A percentile compares a stretch with the other conserved stretches of the same genome.
These are phyloP conservation scores for Neostethus bicornis DNA, from an alignment of 2,797 vertebrate species.

Conservation along the genomic window DNA sequence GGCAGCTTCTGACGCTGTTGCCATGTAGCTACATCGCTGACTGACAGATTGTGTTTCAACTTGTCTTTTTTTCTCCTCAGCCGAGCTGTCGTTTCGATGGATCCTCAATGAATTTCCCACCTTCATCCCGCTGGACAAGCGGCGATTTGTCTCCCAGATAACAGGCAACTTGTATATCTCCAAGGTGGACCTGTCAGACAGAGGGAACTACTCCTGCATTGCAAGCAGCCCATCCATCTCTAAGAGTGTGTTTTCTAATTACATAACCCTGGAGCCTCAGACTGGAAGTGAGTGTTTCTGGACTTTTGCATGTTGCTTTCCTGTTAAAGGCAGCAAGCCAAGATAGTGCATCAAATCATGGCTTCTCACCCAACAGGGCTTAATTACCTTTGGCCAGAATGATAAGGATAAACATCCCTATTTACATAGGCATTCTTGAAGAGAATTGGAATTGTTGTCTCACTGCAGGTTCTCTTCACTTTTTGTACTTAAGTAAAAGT, in stretches of 20 bases:
- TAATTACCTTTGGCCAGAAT: conserved; percentile 2
- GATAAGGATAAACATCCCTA: not conserved
- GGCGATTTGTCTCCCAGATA: conserved; percentile 92
- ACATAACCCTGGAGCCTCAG: conserved; percentile 91
- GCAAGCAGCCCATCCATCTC: conserved; percentile 92
- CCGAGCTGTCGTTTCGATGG: conserved; percentile 94
- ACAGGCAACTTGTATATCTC: conserved; percentile 98
- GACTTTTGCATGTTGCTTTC: conserved; percentile 9
- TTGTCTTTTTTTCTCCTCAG: conserved; percentile 70
- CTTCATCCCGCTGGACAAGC: conserved; percentile 90
- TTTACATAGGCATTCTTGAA: too few species aligned
- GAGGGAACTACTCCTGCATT: conserved; percentile 97
- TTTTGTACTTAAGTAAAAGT: too few species aligned
- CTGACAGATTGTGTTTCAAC: conserved; percentile 45
- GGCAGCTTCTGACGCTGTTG: conserved; percentile 15
- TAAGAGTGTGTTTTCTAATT: conserved; percentile 99
- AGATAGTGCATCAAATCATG: conserved; percentile 1
- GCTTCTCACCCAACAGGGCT: not conserved
- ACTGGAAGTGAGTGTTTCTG: conserved; percentile 84
- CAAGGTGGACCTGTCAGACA: conserved; percentile 90
- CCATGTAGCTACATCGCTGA: conserved; percentile 30
- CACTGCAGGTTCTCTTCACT: too few species aligned
- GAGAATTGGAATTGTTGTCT: too few species aligned
- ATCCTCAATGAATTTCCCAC: conserved; percentile 96
- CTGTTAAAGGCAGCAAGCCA: not conserved